A percentile compares a stretch with the other conserved stretches of the same genome.
phyloP scores from a whole-genome alignment of 1,140 invertebrate species.

The Brachionus calyciflorus region DNA sequence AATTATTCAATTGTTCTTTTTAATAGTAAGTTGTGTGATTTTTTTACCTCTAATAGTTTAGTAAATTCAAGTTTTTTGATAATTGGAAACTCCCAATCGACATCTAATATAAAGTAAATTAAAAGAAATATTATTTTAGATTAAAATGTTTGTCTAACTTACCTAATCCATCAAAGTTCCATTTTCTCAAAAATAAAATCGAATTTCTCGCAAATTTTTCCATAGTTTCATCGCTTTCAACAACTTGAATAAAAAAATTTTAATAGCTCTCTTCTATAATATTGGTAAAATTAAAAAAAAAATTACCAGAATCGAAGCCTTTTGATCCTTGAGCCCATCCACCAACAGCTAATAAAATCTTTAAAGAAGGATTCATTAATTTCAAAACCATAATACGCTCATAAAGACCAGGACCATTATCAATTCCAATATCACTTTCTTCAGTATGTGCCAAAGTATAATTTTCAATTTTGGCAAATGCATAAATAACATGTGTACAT shows the following conservation, averaged over 20 bases:
- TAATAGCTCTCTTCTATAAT: conserved; percentile 54
- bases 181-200: conserved; percentile 59
- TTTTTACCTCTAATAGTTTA: conserved; percentile 46
- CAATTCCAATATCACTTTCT: conserved; percentile 71
- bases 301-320: neutral
- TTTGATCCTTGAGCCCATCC: conserved; percentile 77
- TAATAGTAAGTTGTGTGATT: no score
- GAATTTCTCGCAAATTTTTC: conserved; percentile 45
- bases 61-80: conserved; percentile 48
- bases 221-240: conserved; percentile 65
- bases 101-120: no score
- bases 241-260: conserved; percentile 69
- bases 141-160: no score
- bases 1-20: no score
- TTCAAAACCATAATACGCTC: conserved; percentile 10
- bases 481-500: conserved; percentile 88
- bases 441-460: conserved; percentile 72
- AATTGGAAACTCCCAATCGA: conserved; percentile 54
- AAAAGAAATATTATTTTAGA: no score
- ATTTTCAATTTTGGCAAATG: conserved; percentile 72
- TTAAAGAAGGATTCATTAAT: neutral
- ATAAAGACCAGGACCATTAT: conserved; percentile 35
- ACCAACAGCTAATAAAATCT: conserved; percentile 7
- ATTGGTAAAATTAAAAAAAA: no score
- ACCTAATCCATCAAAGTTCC: conserved; percentile 53